Conservation (phyloP, 1,140 invertebrate genomes). For the Scaptodrosophila lebanonensis region DNA sequence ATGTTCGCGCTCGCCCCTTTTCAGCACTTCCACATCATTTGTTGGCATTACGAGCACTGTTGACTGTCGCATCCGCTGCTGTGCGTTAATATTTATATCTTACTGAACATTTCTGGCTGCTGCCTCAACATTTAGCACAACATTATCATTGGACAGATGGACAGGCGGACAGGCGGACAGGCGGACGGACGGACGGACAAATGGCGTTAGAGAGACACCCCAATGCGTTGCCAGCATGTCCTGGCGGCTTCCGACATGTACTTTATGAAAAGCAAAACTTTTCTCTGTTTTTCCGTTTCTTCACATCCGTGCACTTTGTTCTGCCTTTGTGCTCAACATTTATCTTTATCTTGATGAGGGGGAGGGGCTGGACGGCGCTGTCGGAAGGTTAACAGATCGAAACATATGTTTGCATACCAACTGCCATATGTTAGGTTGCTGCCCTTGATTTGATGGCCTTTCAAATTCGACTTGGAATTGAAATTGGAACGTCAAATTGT, state of each 20-base stretch:
- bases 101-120: conserved; percentile 49
- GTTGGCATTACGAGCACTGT: conserved; percentile 62
- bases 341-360: conserved; percentile 45
- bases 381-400: too few species aligned
- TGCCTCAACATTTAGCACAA: conserved; percentile 17
- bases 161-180: too few species aligned
- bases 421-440: conserved; percentile 50
- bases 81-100: conserved; percentile 67
- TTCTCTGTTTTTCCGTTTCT: conserved; percentile 42
- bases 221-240: too few species aligned
- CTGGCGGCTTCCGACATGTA: neutral
- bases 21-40: conserved; percentile 50
- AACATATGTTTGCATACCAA: conserved; percentile 43
- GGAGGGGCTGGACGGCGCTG: too few species aligned
- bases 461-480: conserved; percentile 7
- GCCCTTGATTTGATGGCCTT: too few species aligned
- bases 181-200: too few species aligned
- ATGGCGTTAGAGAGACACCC: too few species aligned
- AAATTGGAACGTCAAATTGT: too few species aligned
- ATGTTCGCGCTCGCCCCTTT: neutral
- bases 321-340: conserved; percentile 31
- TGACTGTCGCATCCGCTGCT: conserved; percentile 54
- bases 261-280: conserved; percentile 40
- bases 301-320: conserved; percentile 42
- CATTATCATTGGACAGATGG: conserved; percentile 33